A percentile compares a stretch with the other conserved stretches of the same genome.
phyloP scores from a whole-genome alignment of 2,888 invertebrate species.

The Leptodirus hochenwartii region DNA sequence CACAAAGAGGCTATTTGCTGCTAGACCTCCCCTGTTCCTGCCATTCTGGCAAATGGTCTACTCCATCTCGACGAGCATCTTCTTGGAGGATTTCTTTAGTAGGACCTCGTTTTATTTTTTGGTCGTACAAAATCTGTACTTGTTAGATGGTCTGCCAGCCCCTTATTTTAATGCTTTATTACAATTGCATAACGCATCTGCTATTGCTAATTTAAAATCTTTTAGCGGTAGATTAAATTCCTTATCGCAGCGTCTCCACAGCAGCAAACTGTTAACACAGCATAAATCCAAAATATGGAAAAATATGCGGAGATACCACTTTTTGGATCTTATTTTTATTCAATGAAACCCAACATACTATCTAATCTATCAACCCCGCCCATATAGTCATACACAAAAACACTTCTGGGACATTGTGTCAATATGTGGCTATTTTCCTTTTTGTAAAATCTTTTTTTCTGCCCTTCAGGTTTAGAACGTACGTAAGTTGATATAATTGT shows the following conservation, averaged over 20 bases:
- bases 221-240: not conserved
- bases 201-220: constrained; percentile 2
- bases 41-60: constrained; percentile 8
- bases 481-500: constrained; percentile 16
- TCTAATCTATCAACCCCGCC: constrained; percentile 10
- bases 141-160: not conserved
- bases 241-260: constrained; percentile 1
- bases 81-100: no score
- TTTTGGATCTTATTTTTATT: constrained; percentile 7
- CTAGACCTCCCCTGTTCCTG: constrained; percentile 6
- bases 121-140: not conserved
- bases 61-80: no score
- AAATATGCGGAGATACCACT: constrained; percentile 8
- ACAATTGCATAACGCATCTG: constrained; percentile 3
- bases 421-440: constrained; percentile 2
- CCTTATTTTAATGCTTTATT: constrained; percentile 6
- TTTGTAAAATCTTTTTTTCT: constrained; percentile 8
- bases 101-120: not conserved
- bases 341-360: constrained; percentile 9
- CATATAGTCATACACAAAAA: constrained; percentile 7
- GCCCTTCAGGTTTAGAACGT: constrained; percentile 10
- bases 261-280: constrained; percentile 1
- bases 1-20: constrained; percentile 10
- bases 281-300: constrained; percentile 4
- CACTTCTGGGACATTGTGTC: constrained; percentile 4